Evolutionary conservation across 2,888 invertebrate genomes (phyloP).

Genomic region (Phyllotreta cruciferae): DNA sequence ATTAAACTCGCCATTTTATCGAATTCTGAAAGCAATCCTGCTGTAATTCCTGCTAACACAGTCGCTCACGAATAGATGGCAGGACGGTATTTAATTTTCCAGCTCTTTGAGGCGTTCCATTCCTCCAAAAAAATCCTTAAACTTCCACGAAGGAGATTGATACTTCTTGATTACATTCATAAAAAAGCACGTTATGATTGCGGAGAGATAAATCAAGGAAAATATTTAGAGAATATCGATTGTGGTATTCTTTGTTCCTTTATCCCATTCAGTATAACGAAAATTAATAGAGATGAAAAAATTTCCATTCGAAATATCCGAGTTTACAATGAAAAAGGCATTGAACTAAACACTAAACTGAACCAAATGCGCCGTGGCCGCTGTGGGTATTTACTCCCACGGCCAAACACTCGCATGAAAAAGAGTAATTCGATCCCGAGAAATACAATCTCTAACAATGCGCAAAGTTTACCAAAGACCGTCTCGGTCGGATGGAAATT

Average conservation of each 20-base stretch:
- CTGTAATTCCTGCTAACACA: too few species aligned
- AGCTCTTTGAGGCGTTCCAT: too few species aligned
- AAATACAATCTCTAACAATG: slow-evolving; percentile 40
- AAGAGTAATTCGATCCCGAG: slow-evolving; percentile 43
- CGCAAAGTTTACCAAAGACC: slow-evolving; percentile 29
- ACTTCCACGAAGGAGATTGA: too few species aligned
- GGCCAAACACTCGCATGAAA: slow-evolving; percentile 31
- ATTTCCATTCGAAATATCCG: slow-evolving; percentile 26
- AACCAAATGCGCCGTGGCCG: slow-evolving; percentile 1
- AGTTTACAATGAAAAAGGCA: slow-evolving; percentile 36
- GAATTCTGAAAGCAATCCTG: too few species aligned
- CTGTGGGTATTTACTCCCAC: slow-evolving; percentile 43
- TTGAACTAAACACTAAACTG: slow-evolving; percentile 35
- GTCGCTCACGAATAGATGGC: too few species aligned
- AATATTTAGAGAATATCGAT: neutral
- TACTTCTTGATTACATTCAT: too few species aligned
- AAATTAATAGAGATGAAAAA: slow-evolving; percentile 8
- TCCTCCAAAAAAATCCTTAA: too few species aligned
- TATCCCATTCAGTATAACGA: neutral
- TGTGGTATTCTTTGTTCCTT: neutral
- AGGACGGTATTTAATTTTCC: too few species aligned
- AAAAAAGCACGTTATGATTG: too few species aligned
- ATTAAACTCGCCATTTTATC: too few species aligned
- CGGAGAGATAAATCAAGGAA: neutral
- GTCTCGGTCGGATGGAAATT: slow-evolving; percentile 26